Conservation (phyloP, 2,113 vertebrate species). For the Hassar affinis region DNA sequence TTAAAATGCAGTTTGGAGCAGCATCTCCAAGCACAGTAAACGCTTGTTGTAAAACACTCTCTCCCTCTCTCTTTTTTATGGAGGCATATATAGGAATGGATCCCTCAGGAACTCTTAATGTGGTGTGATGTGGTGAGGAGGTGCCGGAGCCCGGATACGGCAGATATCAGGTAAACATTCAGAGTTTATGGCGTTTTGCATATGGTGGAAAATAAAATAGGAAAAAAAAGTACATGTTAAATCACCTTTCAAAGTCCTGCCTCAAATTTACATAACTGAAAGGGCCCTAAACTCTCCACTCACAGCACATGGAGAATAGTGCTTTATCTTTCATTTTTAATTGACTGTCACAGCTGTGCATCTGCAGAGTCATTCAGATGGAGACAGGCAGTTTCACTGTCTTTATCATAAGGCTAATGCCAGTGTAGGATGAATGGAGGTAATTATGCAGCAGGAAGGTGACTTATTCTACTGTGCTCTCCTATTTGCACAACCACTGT, state of each 20-base stretch:
- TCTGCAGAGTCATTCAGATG: constrained; percentile 66
- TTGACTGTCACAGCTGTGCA: constrained; percentile 73
- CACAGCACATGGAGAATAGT: constrained; percentile 56
- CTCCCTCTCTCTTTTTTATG: constrained; percentile 76
- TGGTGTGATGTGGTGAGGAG: constrained; percentile 67
- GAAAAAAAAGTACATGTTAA: constrained; percentile 57
- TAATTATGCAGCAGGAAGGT: constrained; percentile 68
- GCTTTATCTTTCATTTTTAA: constrained; percentile 78
- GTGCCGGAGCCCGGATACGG: constrained; percentile 57
- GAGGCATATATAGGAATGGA: constrained; percentile 70
- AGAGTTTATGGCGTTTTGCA: constrained; percentile 63
- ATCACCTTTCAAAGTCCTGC: constrained; percentile 68
- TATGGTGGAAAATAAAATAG: constrained; percentile 55
- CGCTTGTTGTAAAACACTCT: constrained; percentile 73
- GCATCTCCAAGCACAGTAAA: constrained; percentile 73
- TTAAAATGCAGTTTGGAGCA: constrained; percentile 75
- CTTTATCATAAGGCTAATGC: constrained; percentile 75
- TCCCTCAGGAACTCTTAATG: constrained; percentile 73
- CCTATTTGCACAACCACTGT: constrained; percentile 53
- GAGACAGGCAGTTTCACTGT: constrained; percentile 71
- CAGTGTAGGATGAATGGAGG: constrained; percentile 69
- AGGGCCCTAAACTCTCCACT: constrained; percentile 67
- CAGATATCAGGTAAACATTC: constrained; percentile 71
- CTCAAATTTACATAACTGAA: constrained; percentile 71
- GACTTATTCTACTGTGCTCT: constrained; percentile 61